These are phyloP conservation scores for Metopolophium dirhodum DNA, from an alignment of 1,140 invertebrate species.

Conservation along the genomic window DNA sequence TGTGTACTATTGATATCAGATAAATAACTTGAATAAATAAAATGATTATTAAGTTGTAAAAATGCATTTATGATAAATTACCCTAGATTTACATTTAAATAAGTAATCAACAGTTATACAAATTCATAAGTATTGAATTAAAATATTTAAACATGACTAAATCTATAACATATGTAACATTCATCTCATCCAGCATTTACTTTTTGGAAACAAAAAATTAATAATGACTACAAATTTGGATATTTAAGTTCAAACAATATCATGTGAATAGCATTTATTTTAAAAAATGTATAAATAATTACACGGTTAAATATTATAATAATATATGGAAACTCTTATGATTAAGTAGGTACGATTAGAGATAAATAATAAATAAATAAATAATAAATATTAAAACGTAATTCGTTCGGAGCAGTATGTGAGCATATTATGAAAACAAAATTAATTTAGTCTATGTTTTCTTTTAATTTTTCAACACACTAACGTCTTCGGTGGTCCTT, in stretches of 20 bases:
- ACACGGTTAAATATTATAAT: not conserved
- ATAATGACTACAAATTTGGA: not conserved
- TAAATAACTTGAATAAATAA: not conserved
- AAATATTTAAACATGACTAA: not conserved
- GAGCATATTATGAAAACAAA: not conserved
- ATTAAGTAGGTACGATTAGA: not conserved
- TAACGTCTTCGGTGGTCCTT: not conserved
- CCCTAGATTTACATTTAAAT: too few relatives aligned
- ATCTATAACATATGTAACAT: not conserved
- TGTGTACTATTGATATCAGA: too few relatives aligned
- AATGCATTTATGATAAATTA: too few relatives aligned
- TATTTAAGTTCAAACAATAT: not conserved
- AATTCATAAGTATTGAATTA: too few relatives aligned
- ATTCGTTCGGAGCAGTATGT: not conserved
- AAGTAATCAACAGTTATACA: too few relatives aligned
- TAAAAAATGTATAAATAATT: not conserved
- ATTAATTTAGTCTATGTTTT: constrained; percentile 11
- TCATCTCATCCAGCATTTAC: not conserved
- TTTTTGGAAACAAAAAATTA: not conserved
- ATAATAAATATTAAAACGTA: not conserved
- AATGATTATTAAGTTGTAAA: not conserved
- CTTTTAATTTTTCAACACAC: not conserved
- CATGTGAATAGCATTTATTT: not conserved
- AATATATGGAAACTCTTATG: not conserved
- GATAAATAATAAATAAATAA: not conserved